Base-by-base conservation (phyloP, 1,140 invertebrate species). In the Drosophila sechellia region DNA sequence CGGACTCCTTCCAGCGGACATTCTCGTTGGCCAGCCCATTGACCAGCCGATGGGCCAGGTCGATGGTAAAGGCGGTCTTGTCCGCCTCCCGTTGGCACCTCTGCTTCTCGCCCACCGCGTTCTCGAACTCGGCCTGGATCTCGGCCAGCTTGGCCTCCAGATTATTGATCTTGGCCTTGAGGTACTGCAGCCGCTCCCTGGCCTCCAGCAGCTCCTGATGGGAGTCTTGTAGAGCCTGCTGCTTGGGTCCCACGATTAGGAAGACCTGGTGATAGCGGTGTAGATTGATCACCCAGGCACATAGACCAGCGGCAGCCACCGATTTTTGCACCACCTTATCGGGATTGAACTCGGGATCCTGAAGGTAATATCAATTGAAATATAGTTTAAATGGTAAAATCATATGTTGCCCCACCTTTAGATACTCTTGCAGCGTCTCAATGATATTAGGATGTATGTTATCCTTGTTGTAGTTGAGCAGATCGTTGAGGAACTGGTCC, bases 251-350 rank as follows among this genome's bases (percentile, higher is more conserved):
- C 0, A 99, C 98, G 34, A 97, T 96, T 63, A 97, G 96, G 92
- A 96, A 99, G 45, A 99, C 97, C 55, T 97, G 96, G 92, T 98
- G 97, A 93, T 97, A 99, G 61, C 95, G 96, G 84, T 97, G 94
- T 75, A 99, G 97, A 92, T 99, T 99, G 64, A 98, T 96, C 1
- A 98, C 97, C 97, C 98, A 99, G 15, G 97, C 96, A 90, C 98
- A 99, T 0, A 99, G 93, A 43, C 96, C 98, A 46, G 97, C 96
- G 25, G 98, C 98, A 31, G 98, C 98, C 49, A 95, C 94, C 0
- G 98, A 99, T 93, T 99, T 99, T 3, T 95, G 94, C 63, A 95
- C 93, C 70, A 99, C 96, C 57, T 97, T 95, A 22, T 98, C 97
- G 0, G 97, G 96, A 71, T 96, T 95, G 91, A 99, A 99, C 66